phyloP scores from a whole-genome alignment of 2,888 invertebrate species.

The Protophormia terraenovae region DNA sequence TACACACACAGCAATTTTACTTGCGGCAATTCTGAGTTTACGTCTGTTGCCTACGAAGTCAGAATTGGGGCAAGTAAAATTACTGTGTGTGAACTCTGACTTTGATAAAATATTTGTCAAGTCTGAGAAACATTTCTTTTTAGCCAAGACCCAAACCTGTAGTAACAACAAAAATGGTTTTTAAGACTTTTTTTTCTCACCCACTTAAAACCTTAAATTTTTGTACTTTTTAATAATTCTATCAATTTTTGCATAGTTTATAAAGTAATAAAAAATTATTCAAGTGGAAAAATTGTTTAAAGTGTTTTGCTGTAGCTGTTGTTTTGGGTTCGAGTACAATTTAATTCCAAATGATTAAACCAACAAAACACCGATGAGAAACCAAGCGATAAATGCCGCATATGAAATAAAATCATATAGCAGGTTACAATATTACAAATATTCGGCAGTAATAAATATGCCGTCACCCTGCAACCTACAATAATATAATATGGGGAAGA shows the following conservation, averaged over 20 bases:
- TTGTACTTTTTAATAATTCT: not conserved
- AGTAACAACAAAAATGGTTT: not conserved
- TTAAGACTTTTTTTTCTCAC: not conserved
- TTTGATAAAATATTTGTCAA: no score
- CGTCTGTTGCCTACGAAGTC: no score
- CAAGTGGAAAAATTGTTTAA: conserved; percentile 20
- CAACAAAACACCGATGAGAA: conserved; percentile 3
- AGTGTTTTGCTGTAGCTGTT: conserved; percentile 8
- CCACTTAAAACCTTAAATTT: not conserved
- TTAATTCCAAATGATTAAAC: conserved; percentile 48
- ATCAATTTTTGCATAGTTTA: not conserved
- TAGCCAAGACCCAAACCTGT: not conserved
- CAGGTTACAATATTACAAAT: no score
- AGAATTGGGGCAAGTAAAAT: no score
- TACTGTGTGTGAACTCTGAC: no score
- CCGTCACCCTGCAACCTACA: no score
- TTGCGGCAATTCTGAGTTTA: no score
- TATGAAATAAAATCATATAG: not conserved
- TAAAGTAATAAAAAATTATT: conserved; percentile 4
- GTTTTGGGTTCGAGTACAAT: not conserved
- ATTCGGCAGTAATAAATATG: no score
- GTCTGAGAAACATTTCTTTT: not conserved
- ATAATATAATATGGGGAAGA: no score
- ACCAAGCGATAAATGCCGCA: not conserved
- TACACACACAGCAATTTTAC: no score